phyloP scores from a whole-genome alignment of 1,140 invertebrate species.

The Cydia strobilella region DNA sequence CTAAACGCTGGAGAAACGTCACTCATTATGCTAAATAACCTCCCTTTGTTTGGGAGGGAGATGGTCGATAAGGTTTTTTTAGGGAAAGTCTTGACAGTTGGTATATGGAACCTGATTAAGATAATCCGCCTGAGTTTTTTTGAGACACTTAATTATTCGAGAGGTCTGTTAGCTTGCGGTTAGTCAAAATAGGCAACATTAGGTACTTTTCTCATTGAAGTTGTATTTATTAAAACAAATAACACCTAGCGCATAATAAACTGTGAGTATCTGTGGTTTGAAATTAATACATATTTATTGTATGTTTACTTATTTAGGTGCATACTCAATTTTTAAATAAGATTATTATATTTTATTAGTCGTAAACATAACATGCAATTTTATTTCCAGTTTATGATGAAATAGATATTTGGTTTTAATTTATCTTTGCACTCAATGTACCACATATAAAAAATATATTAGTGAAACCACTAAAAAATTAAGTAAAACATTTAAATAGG shows the following conservation, averaged over 20 bases:
- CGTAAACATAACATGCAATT: no score
- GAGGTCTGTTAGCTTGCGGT: conserved; percentile 4
- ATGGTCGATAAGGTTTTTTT: conserved; percentile 65
- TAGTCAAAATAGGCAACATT: neutral
- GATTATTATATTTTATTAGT: no score
- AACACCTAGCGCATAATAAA: neutral
- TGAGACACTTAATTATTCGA: conserved; percentile 58
- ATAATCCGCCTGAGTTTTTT: conserved; percentile 60
- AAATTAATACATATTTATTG: no score
- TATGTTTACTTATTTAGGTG: no score
- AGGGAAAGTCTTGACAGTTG: conserved; percentile 69
- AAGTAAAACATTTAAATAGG: neutral
- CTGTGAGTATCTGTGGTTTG: neutral
- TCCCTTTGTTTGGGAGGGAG: conserved; percentile 69
- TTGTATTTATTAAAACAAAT: neutral
- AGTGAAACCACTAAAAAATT: neutral
- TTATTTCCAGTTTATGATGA: no score
- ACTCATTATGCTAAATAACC: conserved; percentile 79
- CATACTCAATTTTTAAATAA: no score
- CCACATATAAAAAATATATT: no score
- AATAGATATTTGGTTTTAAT: no score
- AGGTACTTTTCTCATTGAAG: neutral
- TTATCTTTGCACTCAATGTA: no score
- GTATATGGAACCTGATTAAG: conserved; percentile 76
- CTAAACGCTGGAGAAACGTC: conserved; percentile 73